Evolutionary conservation across 2,797 vertebrate species (phyloP).

Genomic region (Echiichthys vipera): DNA sequence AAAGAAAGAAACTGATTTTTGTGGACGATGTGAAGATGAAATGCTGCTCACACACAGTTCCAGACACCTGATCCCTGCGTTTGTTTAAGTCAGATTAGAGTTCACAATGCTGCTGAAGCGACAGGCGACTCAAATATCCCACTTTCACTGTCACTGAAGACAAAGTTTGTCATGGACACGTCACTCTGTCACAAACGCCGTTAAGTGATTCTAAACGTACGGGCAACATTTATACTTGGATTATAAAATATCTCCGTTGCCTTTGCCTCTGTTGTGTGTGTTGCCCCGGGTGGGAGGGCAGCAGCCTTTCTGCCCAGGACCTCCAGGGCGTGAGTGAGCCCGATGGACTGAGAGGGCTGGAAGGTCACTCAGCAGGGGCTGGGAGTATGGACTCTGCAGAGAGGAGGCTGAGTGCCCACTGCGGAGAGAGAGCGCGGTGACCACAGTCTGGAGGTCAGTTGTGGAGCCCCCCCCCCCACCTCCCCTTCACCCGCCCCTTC

Average conservation of each 20-base stretch:
- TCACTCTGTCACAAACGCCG: background rate
- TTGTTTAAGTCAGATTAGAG: background rate
- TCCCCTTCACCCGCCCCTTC: constrained; percentile 57
- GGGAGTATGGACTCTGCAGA: constrained; percentile 60
- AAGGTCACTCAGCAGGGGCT: constrained; percentile 75
- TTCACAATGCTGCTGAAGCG: background rate
- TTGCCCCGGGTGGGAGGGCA: constrained; percentile 4
- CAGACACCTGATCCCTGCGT: background rate
- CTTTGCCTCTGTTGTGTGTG: constrained; percentile 21
- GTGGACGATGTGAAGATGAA: background rate
- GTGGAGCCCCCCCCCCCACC: constrained; percentile 60
- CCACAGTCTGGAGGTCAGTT: constrained; percentile 81
- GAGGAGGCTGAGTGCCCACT: constrained; percentile 49
- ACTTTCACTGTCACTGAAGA: background rate
- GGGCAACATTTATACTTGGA: background rate
- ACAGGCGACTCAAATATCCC: background rate
- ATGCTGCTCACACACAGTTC: background rate
- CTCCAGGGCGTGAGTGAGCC: constrained; percentile 41
- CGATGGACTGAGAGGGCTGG: constrained; percentile 44
- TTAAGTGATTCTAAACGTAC: background rate
- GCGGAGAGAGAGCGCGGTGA: constrained; percentile 59
- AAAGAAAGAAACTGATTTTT: background rate
- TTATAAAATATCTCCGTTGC: constrained; percentile 1
- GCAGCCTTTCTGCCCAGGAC: constrained; percentile 21
- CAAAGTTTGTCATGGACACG: background rate